These are phyloP conservation scores for Tuta absoluta DNA, from an alignment of 2,888 invertebrate species.

Conservation along the genomic window DNA sequence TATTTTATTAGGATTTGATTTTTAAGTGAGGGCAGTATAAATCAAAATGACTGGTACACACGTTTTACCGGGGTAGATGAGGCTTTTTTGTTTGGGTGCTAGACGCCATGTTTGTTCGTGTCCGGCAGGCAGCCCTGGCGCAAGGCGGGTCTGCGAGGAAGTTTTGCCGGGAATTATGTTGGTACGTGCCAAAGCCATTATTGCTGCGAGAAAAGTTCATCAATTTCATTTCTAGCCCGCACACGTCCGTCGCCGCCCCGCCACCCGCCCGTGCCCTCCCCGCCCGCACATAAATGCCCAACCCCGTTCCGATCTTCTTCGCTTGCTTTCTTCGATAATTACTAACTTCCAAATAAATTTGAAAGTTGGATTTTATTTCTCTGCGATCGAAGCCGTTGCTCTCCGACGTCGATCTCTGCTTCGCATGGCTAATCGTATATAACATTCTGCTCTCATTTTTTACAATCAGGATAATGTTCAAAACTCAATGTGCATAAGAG, in stretches of 20 bases:
- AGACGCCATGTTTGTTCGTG: background rate
- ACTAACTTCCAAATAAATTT: conserved; percentile 8
- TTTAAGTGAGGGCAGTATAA: too few species aligned
- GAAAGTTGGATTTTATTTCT: background rate
- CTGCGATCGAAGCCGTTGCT: background rate
- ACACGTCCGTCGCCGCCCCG: conserved; percentile 35
- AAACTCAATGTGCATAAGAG: too few species aligned
- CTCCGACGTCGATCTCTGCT: too few species aligned
- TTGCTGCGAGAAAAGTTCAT: conserved; percentile 82
- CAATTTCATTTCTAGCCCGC: conserved; percentile 78
- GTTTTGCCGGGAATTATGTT: conserved; percentile 80
- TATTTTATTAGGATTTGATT: too few species aligned
- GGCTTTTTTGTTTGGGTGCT: too few species aligned
- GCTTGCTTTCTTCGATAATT: conserved; percentile 8
- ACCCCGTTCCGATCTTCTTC: conserved; percentile 17
- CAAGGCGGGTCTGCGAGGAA: conserved; percentile 67
- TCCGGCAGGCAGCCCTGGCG: conserved; percentile 58
- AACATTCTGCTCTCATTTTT: too few species aligned
- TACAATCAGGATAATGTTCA: too few species aligned
- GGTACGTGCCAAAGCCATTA: conserved; percentile 82
- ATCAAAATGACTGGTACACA: too few species aligned
- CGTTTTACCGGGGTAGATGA: too few species aligned
- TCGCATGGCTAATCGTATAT: too few species aligned
- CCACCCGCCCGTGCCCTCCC: conserved; percentile 26
- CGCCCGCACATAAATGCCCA: conserved; percentile 11